These are phyloP conservation scores for Acridotheres tristis DNA, from an alignment of 2,797 vertebrate genomes.

Conservation along the genomic window DNA sequence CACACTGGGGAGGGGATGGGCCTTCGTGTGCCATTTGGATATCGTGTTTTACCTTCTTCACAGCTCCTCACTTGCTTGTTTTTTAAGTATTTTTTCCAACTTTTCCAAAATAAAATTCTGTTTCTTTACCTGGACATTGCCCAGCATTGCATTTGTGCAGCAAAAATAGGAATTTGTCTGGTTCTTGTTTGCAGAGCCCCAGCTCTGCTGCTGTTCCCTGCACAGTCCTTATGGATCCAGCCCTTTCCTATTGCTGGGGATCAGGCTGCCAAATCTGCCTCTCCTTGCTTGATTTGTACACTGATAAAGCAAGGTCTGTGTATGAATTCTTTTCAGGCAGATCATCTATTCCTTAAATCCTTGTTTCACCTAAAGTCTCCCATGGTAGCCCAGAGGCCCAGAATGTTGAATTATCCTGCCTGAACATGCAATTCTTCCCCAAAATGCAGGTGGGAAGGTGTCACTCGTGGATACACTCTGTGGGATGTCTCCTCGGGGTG, in stretches of 20 bases:
- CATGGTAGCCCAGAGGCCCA: neutral
- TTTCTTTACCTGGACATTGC: neutral
- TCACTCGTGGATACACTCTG: fast-evolving
- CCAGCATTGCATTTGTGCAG: neutral
- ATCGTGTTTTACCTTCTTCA: neutral
- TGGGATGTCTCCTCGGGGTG: neutral
- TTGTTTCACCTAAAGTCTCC: neutral
- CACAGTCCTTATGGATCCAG: neutral
- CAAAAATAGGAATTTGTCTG: fast-evolving
- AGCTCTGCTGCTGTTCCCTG: neutral
- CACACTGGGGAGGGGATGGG: neutral
- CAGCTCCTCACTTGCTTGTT: neutral
- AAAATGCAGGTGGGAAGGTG: neutral
- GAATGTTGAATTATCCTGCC: neutral
- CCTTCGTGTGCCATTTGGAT: neutral
- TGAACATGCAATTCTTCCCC: neutral
- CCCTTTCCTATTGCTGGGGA: neutral
- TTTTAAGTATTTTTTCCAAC: neutral
- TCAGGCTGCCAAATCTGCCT: neutral
- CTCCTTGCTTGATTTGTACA: neutral
- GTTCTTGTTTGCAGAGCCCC: neutral
- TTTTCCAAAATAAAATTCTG: constrained; percentile 36
- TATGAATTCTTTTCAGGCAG: neutral
- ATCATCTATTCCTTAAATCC: neutral
- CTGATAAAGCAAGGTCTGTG: neutral